Evolutionary conservation across 2,113 vertebrate genomes (phyloP).

Genomic region (Datnioides undecimradiatus): DNA sequence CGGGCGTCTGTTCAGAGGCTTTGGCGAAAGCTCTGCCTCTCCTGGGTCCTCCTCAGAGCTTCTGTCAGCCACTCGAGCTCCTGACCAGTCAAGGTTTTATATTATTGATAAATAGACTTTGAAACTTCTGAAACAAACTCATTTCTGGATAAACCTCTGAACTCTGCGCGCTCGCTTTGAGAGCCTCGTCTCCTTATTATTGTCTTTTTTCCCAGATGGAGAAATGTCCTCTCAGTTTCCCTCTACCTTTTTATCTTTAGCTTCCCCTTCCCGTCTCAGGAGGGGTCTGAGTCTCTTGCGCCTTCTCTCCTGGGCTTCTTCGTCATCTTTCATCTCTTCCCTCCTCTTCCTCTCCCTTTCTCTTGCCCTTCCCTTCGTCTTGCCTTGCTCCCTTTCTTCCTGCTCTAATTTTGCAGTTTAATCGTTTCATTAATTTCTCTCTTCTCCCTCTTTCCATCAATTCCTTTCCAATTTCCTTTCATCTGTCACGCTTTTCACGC

Average conservation of each 20-base stretch:
- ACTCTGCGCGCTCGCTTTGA: neutral
- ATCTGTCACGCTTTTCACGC: slow-evolving; percentile 30
- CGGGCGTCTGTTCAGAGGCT: slow-evolving; percentile 21
- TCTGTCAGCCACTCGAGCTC: neutral
- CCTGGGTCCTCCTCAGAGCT: neutral
- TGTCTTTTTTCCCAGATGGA: slow-evolving; percentile 3
- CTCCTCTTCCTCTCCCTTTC: neutral
- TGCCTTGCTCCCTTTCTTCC: neutral
- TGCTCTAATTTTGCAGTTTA: slow-evolving; percentile 10
- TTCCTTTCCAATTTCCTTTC: slow-evolving; percentile 22
- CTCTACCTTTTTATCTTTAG: slow-evolving; percentile 10
- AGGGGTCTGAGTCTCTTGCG: neutral
- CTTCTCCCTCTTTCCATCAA: slow-evolving; percentile 9
- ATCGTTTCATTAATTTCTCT: slow-evolving; percentile 31
- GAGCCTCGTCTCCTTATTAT: neutral
- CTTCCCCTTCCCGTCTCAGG: neutral
- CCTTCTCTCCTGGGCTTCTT: neutral
- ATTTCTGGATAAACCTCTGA: neutral
- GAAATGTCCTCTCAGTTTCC: slow-evolving; percentile 15
- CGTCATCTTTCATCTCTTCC: slow-evolving; percentile 3
- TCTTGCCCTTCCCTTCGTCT: slow-evolving; percentile 2
- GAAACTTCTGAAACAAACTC: neutral
- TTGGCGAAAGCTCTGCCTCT: neutral
- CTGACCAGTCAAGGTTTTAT: neutral
- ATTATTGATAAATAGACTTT: neutral